Conservation (phyloP, 1,140 invertebrate species). For the Hydropsyche tenuis region DNA sequence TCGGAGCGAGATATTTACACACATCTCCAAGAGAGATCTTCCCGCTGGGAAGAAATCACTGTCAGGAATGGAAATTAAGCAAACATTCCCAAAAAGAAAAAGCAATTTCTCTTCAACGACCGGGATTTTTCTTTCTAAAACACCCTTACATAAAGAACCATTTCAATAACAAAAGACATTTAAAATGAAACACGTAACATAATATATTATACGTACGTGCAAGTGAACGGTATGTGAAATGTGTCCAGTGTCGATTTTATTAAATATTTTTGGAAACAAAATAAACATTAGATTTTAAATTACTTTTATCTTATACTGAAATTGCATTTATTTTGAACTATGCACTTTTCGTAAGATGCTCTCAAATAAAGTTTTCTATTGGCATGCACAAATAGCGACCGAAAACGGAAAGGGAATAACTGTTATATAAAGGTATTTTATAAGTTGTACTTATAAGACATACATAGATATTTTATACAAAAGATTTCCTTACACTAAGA, state of each 20-base stretch:
- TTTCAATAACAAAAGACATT: slow-evolving; percentile 32
- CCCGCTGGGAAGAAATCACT: slow-evolving; percentile 20
- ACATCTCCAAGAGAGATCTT: background rate
- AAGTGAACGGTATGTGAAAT: no score
- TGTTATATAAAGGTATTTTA: slow-evolving; percentile 22
- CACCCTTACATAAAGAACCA: slow-evolving; percentile 5
- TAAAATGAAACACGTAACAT: slow-evolving; percentile 22
- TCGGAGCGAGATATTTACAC: background rate
- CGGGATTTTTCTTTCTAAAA: slow-evolving; percentile 24
- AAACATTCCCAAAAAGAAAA: slow-evolving; percentile 28
- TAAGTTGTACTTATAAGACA: slow-evolving; percentile 14
- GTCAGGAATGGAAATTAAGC: slow-evolving; percentile 33
- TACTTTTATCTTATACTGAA: no score
- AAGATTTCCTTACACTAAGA: background rate
- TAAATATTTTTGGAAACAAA: no score
- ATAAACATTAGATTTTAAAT: no score
- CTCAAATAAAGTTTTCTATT: slow-evolving; percentile 18
- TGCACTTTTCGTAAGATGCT: background rate
- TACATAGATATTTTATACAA: slow-evolving; percentile 16
- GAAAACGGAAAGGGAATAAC: slow-evolving; percentile 7
- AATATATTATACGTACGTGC: background rate
- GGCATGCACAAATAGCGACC: slow-evolving; percentile 7
- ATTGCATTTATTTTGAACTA: slow-evolving; percentile 27
- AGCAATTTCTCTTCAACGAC: slow-evolving; percentile 21
- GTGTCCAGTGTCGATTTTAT: no score